A percentile compares a stretch with the other conserved stretches of the same genome.
Evolutionary conservation across 2,888 invertebrate genomes (phyloP).

Genomic region (Palloptera scutellata): DNA sequence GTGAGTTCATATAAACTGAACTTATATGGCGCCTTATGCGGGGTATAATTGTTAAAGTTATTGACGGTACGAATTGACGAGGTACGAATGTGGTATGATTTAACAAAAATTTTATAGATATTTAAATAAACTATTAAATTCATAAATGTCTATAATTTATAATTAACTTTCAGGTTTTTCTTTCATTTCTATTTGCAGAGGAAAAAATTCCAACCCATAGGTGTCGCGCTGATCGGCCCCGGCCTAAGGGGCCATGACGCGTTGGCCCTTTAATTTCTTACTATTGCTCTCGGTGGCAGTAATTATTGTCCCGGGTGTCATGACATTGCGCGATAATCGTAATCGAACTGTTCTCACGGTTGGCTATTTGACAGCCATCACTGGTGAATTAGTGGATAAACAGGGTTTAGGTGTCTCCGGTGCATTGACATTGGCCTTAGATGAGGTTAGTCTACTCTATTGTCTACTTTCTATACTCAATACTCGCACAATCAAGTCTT

Average conservation of each 20-base stretch:
- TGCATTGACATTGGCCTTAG: constrained; percentile 87
- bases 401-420: constrained; percentile 90
- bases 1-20: too few species aligned
- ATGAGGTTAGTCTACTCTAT: constrained; percentile 81
- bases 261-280: constrained; percentile 68
- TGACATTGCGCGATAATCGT: constrained; percentile 60
- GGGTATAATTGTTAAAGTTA: background rate
- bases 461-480: background rate
- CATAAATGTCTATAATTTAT: background rate
- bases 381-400: constrained; percentile 77
- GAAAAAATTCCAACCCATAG: constrained; percentile 65
- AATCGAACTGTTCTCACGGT: constrained; percentile 72
- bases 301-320: constrained; percentile 65
- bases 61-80: background rate
- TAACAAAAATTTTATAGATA: too few species aligned
- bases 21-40: too few species aligned
- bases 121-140: constrained; percentile 8
- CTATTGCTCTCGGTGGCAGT: constrained; percentile 73
- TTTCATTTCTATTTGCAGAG: constrained; percentile 50
- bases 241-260: constrained; percentile 66
- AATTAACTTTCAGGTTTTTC: constrained; percentile 7
- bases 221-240: constrained; percentile 72
- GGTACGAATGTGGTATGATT: too few species aligned
- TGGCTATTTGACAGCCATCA: constrained; percentile 86
- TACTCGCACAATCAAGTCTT: too few species aligned